phyloP scores from a whole-genome alignment of 2,888 invertebrate species.

The Stratiomys singularior region DNA sequence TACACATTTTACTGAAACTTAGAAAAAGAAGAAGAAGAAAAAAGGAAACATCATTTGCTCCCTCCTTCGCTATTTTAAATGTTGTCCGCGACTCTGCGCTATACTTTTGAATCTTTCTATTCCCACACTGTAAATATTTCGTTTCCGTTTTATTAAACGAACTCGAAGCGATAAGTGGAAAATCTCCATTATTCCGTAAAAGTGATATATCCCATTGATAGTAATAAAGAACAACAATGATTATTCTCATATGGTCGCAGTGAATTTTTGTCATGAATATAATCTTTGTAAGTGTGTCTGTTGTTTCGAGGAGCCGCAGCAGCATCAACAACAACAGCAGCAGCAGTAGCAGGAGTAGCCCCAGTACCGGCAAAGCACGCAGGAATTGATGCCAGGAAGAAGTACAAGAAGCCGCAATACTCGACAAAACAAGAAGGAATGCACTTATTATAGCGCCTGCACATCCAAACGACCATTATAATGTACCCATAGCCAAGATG shows the following conservation, averaged over 20 bases:
- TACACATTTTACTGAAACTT: background rate
- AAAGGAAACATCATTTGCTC: background rate
- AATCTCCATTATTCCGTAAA: slow-evolving; percentile 27
- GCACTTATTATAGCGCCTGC: slow-evolving; percentile 14
- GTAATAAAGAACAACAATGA: slow-evolving; percentile 29
- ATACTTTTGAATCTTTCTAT: background rate
- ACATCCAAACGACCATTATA: slow-evolving; percentile 15
- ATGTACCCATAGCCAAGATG: slow-evolving; percentile 34
- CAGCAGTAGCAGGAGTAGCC: no score
- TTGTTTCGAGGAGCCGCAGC: slow-evolving; percentile 6
- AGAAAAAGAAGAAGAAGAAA: no score
- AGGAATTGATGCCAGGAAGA: background rate
- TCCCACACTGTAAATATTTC: slow-evolving; percentile 13
- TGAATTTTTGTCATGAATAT: slow-evolving; percentile 25
- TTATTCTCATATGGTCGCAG: slow-evolving; percentile 27
- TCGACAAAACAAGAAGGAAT: background rate
- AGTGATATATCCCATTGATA: slow-evolving; percentile 25
- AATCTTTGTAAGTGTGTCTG: background rate
- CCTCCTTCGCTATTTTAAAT: background rate
- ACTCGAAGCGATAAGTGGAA: slow-evolving; percentile 10
- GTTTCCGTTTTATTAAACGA: slow-evolving; percentile 27
- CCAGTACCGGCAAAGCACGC: no score
- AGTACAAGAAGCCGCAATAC: background rate
- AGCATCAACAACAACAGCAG: no score
- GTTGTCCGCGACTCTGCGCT: background rate